These are phyloP conservation scores for Chionoecetes opilio DNA, from an alignment of 1,140 invertebrate genomes.

Conservation along the genomic window DNA sequence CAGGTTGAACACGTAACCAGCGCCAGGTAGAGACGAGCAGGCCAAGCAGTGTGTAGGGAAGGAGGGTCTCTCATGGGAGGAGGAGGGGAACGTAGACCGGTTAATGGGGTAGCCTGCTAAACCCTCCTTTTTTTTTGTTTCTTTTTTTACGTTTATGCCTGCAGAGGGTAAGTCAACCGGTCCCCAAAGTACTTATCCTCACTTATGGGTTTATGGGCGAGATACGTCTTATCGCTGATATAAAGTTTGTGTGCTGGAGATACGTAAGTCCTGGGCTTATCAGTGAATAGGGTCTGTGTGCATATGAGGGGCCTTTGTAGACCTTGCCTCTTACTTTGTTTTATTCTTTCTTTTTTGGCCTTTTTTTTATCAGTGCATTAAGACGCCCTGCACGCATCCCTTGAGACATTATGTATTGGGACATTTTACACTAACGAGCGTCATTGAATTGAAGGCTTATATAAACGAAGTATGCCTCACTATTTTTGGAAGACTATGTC, in stretches of 20 bases:
- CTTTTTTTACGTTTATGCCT: conserved; percentile 6
- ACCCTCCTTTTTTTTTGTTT: neutral
- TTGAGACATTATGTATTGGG: neutral
- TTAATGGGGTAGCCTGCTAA: neutral
- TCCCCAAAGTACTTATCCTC: neutral
- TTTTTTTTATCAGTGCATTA: neutral
- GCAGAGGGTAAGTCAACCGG: neutral
- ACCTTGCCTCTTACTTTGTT: neutral
- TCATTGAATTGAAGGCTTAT: conserved; percentile 21
- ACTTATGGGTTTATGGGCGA: neutral
- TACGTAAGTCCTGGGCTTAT: neutral
- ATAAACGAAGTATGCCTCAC: conserved; percentile 24
- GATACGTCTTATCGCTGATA: conserved; percentile 20
- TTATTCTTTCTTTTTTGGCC: neutral
- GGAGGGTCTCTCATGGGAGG: neutral
- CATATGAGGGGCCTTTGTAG: neutral
- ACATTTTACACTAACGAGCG: conserved; percentile 29
- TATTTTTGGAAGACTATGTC: conserved; percentile 1
- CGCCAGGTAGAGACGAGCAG: neutral
- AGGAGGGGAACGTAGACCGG: neutral
- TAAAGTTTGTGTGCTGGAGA: neutral
- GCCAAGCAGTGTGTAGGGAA: neutral
- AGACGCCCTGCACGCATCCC: neutral
- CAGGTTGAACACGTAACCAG: neutral
- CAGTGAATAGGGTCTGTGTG: neutral